These are phyloP conservation scores for Chloroceryle inda DNA, from an alignment of 2,797 vertebrate genomes.

Conservation along the genomic window DNA sequence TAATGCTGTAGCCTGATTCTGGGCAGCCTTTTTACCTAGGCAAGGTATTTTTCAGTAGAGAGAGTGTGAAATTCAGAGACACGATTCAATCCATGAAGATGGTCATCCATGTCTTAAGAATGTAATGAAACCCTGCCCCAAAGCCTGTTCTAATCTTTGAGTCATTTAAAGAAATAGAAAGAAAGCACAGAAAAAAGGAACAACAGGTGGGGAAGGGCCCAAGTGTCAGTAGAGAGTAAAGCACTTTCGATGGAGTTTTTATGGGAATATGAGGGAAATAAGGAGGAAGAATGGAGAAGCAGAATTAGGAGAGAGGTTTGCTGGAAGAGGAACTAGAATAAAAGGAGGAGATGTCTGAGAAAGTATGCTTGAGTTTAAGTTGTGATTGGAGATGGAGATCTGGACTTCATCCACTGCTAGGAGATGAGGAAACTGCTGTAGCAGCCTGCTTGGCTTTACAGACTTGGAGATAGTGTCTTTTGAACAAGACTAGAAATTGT, in stretches of 20 bases:
- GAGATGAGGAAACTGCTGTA: background rate
- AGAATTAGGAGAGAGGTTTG: background rate
- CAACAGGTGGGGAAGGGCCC: background rate
- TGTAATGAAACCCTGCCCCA: background rate
- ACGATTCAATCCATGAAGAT: background rate
- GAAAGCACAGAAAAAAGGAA: background rate
- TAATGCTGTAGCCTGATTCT: background rate
- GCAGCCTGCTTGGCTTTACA: background rate
- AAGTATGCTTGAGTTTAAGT: background rate
- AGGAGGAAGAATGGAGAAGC: background rate
- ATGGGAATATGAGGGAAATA: background rate
- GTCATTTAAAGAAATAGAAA: background rate
- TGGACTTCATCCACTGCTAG: background rate
- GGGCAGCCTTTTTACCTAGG: background rate
- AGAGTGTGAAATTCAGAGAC: background rate
- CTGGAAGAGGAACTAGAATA: background rate
- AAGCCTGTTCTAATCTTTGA: background rate
- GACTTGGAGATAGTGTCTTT: background rate
- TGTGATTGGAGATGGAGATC: background rate
- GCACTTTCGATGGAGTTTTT: background rate
- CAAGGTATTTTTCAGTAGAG: background rate
- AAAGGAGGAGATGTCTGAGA: background rate
- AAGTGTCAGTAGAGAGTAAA: background rate
- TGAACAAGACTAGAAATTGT: background rate
- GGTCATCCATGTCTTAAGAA: background rate